phyloP scores from a whole-genome alignment of 2,113 vertebrate species.

The Python bivittatus region DNA sequence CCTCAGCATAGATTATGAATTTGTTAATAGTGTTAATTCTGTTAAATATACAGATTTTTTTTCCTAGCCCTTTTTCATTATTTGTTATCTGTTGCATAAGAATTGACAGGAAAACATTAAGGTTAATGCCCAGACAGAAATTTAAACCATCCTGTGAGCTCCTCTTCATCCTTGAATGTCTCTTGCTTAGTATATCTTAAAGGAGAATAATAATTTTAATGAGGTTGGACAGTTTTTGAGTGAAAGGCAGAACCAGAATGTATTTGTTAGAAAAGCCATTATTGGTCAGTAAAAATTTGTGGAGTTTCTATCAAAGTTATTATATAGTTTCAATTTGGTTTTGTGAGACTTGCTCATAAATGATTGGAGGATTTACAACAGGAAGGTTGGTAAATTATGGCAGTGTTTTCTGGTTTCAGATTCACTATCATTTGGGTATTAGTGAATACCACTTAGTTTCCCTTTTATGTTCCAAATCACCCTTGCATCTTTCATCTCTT shows the following conservation, averaged over 20 bases:
- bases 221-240: not conserved
- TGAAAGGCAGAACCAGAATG: not conserved
- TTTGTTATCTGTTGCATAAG: not conserved
- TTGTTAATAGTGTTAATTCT: not conserved
- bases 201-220: conserved; percentile 44
- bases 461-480: conserved; percentile 67
- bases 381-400: not conserved
- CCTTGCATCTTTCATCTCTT: conserved; percentile 67
- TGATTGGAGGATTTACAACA: not conserved
- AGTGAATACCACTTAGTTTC: conserved; percentile 65
- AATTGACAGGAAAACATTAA: not conserved
- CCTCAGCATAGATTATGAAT: not conserved
- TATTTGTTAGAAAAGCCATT: conserved; percentile 21
- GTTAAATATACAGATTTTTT: rapidly evolving
- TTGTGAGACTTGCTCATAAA: not conserved
- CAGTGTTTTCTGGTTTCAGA: conserved; percentile 62
- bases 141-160: not conserved
- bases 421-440: conserved; percentile 64
- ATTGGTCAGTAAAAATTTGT: conserved; percentile 23
- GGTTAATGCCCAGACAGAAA: not conserved
- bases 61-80: not conserved
- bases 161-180: rapidly evolving
- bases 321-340: not conserved
- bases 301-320: conserved; percentile 51
- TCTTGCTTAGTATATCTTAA: conserved; percentile 45